Evolutionary conservation across 2,888 invertebrate genomes (phyloP).

Genomic region (Sinodicranocentrus sp.): DNA sequence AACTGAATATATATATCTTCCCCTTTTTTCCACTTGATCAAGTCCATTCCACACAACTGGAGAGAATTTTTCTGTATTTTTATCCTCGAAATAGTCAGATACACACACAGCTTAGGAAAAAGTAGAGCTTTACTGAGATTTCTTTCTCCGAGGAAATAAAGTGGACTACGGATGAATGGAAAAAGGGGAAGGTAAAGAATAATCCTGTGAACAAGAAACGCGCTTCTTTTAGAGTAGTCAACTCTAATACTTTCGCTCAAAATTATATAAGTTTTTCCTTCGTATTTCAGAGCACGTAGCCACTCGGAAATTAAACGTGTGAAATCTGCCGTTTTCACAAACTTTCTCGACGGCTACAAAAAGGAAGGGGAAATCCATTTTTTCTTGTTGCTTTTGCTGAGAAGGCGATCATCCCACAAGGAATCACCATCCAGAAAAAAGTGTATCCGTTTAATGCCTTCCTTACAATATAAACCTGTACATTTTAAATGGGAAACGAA

Average conservation of each 20-base stretch:
- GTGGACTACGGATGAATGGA: conserved; percentile 14
- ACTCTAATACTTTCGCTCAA: too few relatives aligned
- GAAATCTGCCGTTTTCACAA: conserved; percentile 20
- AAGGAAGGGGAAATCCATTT: conserved; percentile 7
- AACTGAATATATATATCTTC: too few relatives aligned
- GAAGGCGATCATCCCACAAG: conserved; percentile 7
- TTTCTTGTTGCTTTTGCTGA: conserved; percentile 4
- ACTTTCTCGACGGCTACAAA: not conserved
- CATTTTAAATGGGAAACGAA: conserved; percentile 31
- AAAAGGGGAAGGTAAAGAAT: not conserved
- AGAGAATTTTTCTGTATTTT: too few relatives aligned
- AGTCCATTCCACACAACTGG: too few relatives aligned
- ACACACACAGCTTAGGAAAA: conserved; percentile 2
- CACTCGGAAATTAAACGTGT: conserved; percentile 36
- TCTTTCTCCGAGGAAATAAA: not conserved
- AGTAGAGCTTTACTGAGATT: not conserved
- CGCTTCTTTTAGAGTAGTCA: too few relatives aligned
- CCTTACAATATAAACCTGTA: not conserved
- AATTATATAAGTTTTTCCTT: not conserved
- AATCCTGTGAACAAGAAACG: too few relatives aligned
- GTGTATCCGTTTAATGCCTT: not conserved
- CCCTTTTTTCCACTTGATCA: too few relatives aligned
- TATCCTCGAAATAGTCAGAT: too few relatives aligned
- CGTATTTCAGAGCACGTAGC: conserved; percentile 23
- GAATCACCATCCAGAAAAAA: conserved; percentile 7